Conservation (phyloP, 2,888 invertebrate genomes). For the Volucella inflata region DNA sequence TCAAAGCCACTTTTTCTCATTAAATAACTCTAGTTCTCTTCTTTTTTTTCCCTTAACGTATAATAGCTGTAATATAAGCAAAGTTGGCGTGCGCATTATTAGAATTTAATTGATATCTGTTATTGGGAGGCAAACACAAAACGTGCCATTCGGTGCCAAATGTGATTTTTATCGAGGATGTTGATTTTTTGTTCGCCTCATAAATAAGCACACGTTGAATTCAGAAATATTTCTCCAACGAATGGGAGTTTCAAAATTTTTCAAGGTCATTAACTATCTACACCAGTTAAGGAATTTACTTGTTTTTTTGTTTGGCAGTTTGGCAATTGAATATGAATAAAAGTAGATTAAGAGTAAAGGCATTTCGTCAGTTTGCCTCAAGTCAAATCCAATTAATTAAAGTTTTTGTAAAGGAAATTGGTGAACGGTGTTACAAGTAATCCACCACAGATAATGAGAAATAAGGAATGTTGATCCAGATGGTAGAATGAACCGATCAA, state of each 20-base stretch:
- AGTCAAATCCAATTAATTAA: neutral
- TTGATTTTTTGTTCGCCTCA: neutral
- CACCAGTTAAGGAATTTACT: neutral
- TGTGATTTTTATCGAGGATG: constrained; percentile 25
- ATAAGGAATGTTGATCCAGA: no score
- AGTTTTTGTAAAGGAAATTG: constrained; percentile 4
- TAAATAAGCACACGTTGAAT: constrained; percentile 2
- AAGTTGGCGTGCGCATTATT: constrained; percentile 19
- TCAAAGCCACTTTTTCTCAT: neutral
- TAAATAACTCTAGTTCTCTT: neutral
- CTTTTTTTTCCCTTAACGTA: neutral
- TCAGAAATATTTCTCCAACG: constrained; percentile 3
- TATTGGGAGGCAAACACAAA: constrained; percentile 11
- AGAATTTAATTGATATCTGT: constrained; percentile 40
- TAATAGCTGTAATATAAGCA: neutral
- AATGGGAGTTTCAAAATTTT: constrained; percentile 8
- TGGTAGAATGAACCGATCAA: no score
- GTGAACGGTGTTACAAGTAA: neutral
- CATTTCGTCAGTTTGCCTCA: constrained; percentile 22
- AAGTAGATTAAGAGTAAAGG: constrained; percentile 30
- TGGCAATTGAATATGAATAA: constrained; percentile 14
- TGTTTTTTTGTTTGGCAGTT: constrained; percentile 2
- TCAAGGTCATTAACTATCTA: constrained; percentile 29
- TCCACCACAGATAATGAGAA: no score
- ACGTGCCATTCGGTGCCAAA: constrained; percentile 43